Conservation (phyloP, 2,888 invertebrate species). For the Penaeus monodon region DNA sequence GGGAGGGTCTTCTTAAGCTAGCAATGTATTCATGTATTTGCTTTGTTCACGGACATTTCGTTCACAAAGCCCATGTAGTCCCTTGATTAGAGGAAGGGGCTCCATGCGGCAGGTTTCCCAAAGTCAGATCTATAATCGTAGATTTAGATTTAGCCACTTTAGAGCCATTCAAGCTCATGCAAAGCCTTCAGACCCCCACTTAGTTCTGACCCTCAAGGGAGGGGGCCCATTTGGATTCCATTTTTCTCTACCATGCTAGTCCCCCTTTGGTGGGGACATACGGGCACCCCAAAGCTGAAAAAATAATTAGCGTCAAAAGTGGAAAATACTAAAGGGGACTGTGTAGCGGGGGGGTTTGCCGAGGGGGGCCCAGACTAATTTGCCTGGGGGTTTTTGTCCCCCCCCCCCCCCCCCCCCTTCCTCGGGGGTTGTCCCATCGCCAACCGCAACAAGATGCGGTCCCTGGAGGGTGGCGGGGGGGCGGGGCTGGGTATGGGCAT, state of each 20-base stretch:
- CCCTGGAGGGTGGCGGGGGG: constrained; percentile 77
- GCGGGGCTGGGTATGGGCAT: constrained; percentile 72
- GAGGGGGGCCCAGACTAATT: constrained; percentile 56
- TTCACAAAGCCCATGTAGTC: too few relatives aligned
- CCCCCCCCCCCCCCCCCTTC: constrained; percentile 78
- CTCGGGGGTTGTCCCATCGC: constrained; percentile 96
- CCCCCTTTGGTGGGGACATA: constrained; percentile 59
- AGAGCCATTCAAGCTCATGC: too few relatives aligned
- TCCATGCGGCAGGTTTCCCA: too few relatives aligned
- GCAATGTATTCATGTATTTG: too few relatives aligned
- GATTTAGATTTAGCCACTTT: too few relatives aligned
- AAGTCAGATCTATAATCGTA: too few relatives aligned
- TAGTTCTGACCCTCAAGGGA: constrained; percentile 57
- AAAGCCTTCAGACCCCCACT: constrained; percentile 22
- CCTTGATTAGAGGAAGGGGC: too few relatives aligned
- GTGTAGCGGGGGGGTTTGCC: constrained; percentile 45
- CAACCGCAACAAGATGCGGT: constrained; percentile 91
- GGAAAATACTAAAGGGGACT: constrained; percentile 44
- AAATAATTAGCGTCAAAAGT: constrained; percentile 44
- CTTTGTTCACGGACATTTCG: too few relatives aligned
- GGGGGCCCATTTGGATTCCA: constrained; percentile 56
- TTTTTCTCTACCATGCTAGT: constrained; percentile 50
- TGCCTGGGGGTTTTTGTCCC: constrained; percentile 54
- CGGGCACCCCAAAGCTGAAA: constrained; percentile 53
- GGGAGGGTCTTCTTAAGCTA: too few relatives aligned